Evolutionary conservation across 2,113 vertebrate genomes (phyloP).

Genomic region (Panurus biarmicus): DNA sequence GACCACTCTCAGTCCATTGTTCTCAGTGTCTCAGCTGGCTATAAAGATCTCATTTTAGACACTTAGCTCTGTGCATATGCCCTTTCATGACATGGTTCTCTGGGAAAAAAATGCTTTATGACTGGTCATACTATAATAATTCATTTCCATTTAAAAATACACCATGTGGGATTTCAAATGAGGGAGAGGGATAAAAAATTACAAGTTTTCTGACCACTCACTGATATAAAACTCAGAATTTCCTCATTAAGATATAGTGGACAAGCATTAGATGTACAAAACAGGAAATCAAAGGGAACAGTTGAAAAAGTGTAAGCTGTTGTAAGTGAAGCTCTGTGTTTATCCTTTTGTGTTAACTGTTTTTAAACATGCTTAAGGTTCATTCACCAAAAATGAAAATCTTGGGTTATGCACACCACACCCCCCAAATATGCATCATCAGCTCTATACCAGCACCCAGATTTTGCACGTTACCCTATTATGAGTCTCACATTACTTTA

Average conservation of each 20-base stretch:
- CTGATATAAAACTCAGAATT: neutral
- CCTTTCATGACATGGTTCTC: slow-evolving; percentile 13
- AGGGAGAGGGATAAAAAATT: neutral
- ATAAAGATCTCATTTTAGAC: slow-evolving; percentile 56
- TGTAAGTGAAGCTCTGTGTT: neutral
- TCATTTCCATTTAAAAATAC: slow-evolving; percentile 27
- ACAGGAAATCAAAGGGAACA: neutral
- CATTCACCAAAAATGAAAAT: neutral
- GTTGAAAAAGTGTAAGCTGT: neutral
- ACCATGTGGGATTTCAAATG: neutral
- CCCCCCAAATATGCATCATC: neutral
- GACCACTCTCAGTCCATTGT: slow-evolving; percentile 60
- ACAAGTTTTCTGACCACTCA: neutral
- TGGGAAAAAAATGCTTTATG: slow-evolving; percentile 12
- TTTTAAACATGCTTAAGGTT: neutral
- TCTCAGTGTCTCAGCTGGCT: slow-evolving; percentile 45
- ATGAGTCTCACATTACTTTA: neutral
- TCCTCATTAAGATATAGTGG: neutral
- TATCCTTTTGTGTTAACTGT: neutral
- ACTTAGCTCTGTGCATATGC: slow-evolving; percentile 49
- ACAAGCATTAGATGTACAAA: neutral
- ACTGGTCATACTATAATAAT: neutral
- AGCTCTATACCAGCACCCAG: neutral
- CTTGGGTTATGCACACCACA: neutral
- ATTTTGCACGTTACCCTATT: neutral